Evolutionary conservation across 2,888 invertebrate genomes (phyloP).

Genomic region (Melinopterus prodromus): DNA sequence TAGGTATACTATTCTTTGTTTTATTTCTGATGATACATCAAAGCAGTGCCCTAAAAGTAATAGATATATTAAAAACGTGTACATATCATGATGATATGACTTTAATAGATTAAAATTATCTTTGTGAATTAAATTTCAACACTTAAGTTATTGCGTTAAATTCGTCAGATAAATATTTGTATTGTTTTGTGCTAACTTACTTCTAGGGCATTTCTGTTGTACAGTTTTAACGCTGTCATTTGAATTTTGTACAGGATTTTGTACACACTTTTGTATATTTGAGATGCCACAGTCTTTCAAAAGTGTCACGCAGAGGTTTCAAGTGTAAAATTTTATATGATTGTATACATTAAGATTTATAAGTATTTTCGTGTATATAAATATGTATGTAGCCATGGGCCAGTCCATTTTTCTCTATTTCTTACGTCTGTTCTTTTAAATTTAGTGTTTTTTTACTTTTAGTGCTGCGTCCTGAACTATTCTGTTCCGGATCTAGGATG

Average conservation of each 20-base stretch:
- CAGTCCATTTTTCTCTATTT: conserved; percentile 4
- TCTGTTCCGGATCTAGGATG: conserved; percentile 29
- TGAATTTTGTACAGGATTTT: not conserved
- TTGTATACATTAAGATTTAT: not conserved
- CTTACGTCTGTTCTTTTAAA: conserved; percentile 5
- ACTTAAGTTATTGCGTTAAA: too few relatives aligned
- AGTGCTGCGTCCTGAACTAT: conserved; percentile 18
- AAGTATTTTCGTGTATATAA: conserved; percentile 7
- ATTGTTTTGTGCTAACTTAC: not conserved
- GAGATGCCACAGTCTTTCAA: not conserved
- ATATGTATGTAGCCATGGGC: conserved; percentile 6
- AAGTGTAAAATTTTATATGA: not conserved
- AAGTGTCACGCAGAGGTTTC: not conserved
- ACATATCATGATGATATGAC: not conserved
- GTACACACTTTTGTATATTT: not conserved
- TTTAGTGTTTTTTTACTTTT: conserved; percentile 6
- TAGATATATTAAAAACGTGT: not conserved
- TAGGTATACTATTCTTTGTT: not conserved
- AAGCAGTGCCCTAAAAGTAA: not conserved
- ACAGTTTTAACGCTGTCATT: not conserved
- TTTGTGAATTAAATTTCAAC: too few relatives aligned
- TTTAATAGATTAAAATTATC: not conserved
- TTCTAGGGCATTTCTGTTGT: not conserved
- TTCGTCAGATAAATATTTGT: too few relatives aligned
- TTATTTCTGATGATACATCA: not conserved